phyloP scores from a whole-genome alignment of 2,113 vertebrate genomes.

The Takifugu flavidus region DNA sequence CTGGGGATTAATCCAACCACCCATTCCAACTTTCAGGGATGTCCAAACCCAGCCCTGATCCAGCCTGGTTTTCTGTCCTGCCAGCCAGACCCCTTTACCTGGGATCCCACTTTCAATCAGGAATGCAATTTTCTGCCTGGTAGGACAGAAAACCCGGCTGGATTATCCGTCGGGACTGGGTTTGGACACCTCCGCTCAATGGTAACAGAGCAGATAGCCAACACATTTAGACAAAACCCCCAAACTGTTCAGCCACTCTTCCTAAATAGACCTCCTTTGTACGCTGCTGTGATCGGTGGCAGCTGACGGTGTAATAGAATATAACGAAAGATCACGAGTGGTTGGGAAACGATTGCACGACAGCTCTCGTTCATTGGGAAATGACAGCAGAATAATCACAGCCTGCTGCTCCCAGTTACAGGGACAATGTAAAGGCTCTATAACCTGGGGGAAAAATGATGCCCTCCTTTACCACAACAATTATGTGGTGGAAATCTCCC shows the following conservation, averaged over 20 bases:
- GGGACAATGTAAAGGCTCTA: slow-evolving; percentile 24
- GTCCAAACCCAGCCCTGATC: no score
- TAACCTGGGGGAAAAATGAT: no score
- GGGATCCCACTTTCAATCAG: no score
- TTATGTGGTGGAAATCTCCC: no score
- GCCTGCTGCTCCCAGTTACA: slow-evolving; percentile 33
- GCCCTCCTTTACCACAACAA: not conserved
- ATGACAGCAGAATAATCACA: slow-evolving; percentile 21
- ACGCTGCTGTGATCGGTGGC: slow-evolving; percentile 26
- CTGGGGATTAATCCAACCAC: no score
- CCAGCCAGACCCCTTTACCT: no score
- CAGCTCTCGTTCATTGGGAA: slow-evolving; percentile 34
- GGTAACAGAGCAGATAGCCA: slow-evolving; percentile 27
- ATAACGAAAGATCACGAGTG: not conserved
- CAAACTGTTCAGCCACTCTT: slow-evolving; percentile 16
- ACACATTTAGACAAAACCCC: slow-evolving; percentile 9
- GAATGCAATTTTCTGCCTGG: no score
- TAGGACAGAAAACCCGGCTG: no score
- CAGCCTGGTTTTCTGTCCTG: no score
- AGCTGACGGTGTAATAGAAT: slow-evolving; percentile 38
- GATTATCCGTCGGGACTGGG: no score
- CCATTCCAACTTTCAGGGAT: not conserved
- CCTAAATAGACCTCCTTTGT: slow-evolving; percentile 5
- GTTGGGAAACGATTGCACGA: not conserved
- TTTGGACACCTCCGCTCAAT: not conserved